A percentile compares a stretch with the other conserved stretches of the same genome.
These are phyloP conservation scores for Bubalus kerabau DNA, from an alignment of 2,113 vertebrate species.

Conservation along the genomic window DNA sequence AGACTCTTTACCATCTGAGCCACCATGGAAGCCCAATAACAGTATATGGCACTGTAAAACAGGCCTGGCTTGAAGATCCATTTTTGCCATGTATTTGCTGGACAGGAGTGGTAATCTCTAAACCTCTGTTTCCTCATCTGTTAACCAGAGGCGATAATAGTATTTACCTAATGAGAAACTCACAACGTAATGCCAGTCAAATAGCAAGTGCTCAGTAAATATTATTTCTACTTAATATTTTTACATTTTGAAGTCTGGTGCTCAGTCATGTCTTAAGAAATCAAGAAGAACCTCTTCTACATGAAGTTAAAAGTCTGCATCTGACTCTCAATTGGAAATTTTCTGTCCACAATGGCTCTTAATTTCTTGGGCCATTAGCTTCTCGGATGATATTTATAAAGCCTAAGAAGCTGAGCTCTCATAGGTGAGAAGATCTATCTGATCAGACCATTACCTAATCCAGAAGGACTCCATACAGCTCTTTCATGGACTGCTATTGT, in stretches of 20 bases:
- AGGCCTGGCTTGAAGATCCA: not conserved
- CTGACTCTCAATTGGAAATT: not conserved
- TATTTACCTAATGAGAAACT: not conserved
- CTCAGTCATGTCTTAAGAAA: not conserved
- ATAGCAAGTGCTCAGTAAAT: not conserved
- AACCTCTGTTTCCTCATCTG: not conserved
- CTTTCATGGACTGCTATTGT: not conserved
- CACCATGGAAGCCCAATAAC: not conserved
- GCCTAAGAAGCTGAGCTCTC: not conserved
- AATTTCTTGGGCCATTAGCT: not conserved
- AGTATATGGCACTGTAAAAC: not conserved
- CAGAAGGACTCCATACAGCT: not conserved
- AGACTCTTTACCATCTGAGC: not conserved
- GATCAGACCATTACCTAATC: not conserved
- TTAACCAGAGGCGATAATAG: not conserved
- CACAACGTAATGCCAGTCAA: too few species aligned
- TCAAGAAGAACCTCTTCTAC: not conserved
- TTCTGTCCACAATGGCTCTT: not conserved
- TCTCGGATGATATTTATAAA: not conserved
- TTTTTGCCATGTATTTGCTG: not conserved
- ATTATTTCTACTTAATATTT: not conserved
- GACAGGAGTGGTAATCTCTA: not conserved
- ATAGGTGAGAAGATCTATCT: not conserved
- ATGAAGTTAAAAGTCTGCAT: not conserved
- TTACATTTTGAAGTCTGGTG: not conserved